A percentile compares a stretch with the other conserved stretches of the same genome.
phyloP scores from a whole-genome alignment of 2,797 vertebrate species.

The Sibirionetta formosa region DNA sequence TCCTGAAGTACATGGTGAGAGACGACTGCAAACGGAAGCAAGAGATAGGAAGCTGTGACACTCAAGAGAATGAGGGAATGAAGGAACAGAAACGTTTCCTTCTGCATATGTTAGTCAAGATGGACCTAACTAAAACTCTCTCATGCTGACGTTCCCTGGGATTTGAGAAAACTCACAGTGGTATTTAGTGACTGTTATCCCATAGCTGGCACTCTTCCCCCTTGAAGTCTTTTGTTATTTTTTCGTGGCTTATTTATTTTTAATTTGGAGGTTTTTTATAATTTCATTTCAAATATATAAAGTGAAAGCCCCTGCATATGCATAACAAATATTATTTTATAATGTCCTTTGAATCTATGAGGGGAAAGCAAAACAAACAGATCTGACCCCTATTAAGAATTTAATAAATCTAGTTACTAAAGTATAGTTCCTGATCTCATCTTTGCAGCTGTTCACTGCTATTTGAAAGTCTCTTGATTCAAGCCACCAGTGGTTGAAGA shows the following conservation, averaged over 20 bases:
- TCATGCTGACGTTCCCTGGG: not conserved
- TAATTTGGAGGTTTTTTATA: not conserved
- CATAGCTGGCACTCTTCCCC: not conserved
- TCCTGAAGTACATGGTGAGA: constrained; percentile 78
- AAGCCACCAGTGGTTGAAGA: constrained; percentile 7
- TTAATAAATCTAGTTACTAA: not conserved
- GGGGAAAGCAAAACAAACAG: not conserved
- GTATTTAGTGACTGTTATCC: not conserved
- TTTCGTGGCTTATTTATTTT: constrained; percentile 30
- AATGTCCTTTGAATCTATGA: not conserved
- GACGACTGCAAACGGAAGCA: constrained; percentile 79
- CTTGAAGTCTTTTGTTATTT: not conserved
- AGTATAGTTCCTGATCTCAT: not conserved
- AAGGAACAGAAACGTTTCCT: constrained; percentile 70
- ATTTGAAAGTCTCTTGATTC: constrained; percentile 56
- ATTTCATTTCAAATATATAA: not conserved
- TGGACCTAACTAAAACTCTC: constrained; percentile 13
- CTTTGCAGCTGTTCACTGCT: not conserved
- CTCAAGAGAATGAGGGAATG: constrained; percentile 69
- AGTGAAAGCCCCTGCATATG: not conserved
- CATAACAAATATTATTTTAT: not conserved
- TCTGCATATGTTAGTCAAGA: not conserved
- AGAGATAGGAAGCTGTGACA: constrained; percentile 79
- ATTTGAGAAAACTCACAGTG: not conserved
- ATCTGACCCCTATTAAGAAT: not conserved